Base-by-base conservation (phyloP, 2,888 invertebrate species). In the Phragmatobia fuliginosa region DNA sequence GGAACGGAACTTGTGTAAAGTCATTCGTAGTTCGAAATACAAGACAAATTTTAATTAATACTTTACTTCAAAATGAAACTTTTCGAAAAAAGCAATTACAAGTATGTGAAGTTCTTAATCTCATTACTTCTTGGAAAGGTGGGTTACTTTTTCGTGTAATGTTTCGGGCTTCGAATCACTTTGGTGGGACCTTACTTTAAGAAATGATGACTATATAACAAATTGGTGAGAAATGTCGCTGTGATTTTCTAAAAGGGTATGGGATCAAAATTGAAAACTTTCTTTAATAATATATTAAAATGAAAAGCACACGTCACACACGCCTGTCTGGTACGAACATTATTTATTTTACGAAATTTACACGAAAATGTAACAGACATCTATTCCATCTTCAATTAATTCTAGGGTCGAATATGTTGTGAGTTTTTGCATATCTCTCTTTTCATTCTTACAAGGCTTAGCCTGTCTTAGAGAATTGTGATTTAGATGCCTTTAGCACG, bases 401-500 rank as follows among this genome's bases (percentile, higher is more conserved):
- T 61, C 71, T 80, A 83, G 76, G 81, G 81, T 84, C 81, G 77
- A 87, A 87, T 87, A 90, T 83, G 91, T 93, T 94, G 92, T 92
- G 92, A 93, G 83, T 76, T 90, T 89, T 91, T 91, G 92, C 94
- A 94, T 94, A 94, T 94, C 93, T 92, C 85, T 90, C 79, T 86
- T 85, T 89, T 85, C 86, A 85, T 85, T 84, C 67, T 80, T 78
- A 89, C 77, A 80, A 90, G 91, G 91, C 92, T 91, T 93, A 92
- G 94, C 91, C 91, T 85, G 73, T 81, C 80, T 85, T 92, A 92
- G 91, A 82, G 76, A 84, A 88, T 89, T 91, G 92, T 94, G 94
- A 94, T 92, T 90, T 92, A 92, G 90, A 93, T 92, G 94, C 94
- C 93, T 94, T 93, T 90, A 90, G 90, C 87, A 79, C 87, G 87